These are phyloP conservation scores for Ormia ochracea DNA, from an alignment of 2,888 invertebrate genomes.

Conservation along the genomic window DNA sequence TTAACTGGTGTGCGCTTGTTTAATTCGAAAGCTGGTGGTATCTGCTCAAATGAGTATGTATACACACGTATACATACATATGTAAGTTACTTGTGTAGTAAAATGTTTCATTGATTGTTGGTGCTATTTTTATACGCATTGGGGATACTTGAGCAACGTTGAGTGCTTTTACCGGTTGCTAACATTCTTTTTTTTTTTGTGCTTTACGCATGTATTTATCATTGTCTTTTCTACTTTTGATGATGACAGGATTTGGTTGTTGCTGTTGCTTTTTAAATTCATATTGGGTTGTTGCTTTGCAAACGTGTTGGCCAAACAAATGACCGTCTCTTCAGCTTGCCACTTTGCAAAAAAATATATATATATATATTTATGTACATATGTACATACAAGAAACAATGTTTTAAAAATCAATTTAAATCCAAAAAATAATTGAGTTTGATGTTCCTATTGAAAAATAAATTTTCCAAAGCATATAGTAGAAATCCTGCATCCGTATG, in stretches of 20 bases:
- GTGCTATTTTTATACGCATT: constrained; percentile 55
- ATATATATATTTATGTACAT: too few species aligned
- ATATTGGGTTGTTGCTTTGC: constrained; percentile 18
- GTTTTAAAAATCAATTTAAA: not conserved
- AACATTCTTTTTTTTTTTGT: constrained; percentile 11
- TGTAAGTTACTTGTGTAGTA: constrained; percentile 13
- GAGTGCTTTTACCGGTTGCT: constrained; percentile 61
- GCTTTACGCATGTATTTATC: not conserved
- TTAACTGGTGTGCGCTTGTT: not conserved
- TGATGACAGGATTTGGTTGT: constrained; percentile 17
- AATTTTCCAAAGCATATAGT: too few species aligned
- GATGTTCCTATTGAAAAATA: not conserved
- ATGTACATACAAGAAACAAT: not conserved
- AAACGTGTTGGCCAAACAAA: constrained; percentile 45
- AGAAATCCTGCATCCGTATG: too few species aligned
- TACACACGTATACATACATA: not conserved
- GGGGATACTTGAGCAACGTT: constrained; percentile 56
- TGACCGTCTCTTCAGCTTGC: constrained; percentile 30
- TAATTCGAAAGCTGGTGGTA: too few species aligned
- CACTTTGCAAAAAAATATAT: not conserved
- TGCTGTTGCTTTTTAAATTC: constrained; percentile 15
- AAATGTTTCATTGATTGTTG: constrained; percentile 43
- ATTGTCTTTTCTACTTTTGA: too few species aligned
- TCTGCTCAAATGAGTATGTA: too few species aligned
- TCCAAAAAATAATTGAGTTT: constrained; percentile 4